Evolutionary conservation across 2,797 vertebrate genomes (phyloP).

Genomic region (Myotis daubentonii): DNA sequence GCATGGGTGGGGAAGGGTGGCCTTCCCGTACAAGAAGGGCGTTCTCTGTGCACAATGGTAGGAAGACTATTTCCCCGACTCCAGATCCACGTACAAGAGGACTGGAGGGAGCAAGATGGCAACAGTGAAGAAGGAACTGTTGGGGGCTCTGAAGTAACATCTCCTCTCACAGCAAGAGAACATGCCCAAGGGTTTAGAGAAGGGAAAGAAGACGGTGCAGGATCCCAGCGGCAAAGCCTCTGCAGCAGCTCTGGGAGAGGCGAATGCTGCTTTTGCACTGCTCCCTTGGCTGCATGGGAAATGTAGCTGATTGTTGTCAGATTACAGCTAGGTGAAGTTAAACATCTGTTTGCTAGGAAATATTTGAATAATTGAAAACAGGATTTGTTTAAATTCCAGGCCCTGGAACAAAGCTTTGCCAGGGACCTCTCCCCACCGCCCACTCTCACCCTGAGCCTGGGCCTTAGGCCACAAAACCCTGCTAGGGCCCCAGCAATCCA

Average conservation of each 20-base stretch:
- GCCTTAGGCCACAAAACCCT: not conserved
- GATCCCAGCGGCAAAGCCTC: not conserved
- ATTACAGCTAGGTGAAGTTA: conserved; percentile 11
- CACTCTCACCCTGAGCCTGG: not conserved
- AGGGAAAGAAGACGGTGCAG: not conserved
- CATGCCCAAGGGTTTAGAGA: fast-evolving
- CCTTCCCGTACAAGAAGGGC: not conserved
- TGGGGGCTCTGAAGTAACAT: not conserved
- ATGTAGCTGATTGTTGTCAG: not conserved
- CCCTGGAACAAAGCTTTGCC: not conserved
- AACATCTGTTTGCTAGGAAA: conserved; percentile 69
- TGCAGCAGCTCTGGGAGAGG: not conserved
- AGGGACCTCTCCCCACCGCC: not conserved
- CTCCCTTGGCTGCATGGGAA: not conserved
- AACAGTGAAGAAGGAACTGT: not conserved
- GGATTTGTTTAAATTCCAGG: conserved; percentile 50
- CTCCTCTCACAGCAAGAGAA: not conserved
- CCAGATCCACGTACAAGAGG: not conserved
- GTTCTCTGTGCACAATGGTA: not conserved
- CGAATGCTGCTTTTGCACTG: not conserved
- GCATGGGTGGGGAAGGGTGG: not conserved
- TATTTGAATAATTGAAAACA: conserved; percentile 65
- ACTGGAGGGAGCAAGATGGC: not conserved
- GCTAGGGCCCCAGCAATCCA: not conserved
- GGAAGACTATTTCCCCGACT: not conserved